A percentile compares a stretch with the other conserved stretches of the same genome.
These are phyloP conservation scores for Alligator mississippiensis DNA, from an alignment of 2,113 vertebrate genomes.

Conservation along the genomic window DNA sequence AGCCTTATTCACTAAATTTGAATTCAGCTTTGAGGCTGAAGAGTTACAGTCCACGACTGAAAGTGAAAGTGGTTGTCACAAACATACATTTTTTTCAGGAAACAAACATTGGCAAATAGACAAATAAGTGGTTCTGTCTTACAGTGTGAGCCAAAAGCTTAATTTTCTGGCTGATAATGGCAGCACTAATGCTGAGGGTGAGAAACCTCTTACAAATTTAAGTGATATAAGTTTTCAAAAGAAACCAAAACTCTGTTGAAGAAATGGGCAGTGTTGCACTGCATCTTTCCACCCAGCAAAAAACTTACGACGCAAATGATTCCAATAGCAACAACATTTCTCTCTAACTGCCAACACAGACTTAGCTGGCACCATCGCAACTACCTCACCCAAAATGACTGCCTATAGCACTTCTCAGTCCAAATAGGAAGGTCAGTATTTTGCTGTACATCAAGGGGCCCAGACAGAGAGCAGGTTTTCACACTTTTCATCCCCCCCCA, in stretches of 20 bases:
- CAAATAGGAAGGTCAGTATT: background rate
- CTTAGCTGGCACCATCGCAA: background rate
- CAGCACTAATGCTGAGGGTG: background rate
- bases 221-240: background rate
- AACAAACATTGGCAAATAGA: slow-evolving; percentile 27
- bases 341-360: background rate
- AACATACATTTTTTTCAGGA: background rate
- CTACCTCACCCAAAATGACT: background rate
- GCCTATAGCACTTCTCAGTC: background rate
- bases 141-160: slow-evolving; percentile 1
- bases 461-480: background rate
- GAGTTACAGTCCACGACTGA: background rate
- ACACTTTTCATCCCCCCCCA: slow-evolving; percentile 18
- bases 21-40: slow-evolving; percentile 43
- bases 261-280: too few species aligned
- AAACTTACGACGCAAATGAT: background rate
- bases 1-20: slow-evolving; percentile 42
- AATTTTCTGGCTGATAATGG: slow-evolving; percentile 27
- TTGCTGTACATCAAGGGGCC: background rate
- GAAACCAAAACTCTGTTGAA: background rate
- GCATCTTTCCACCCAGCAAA: too few species aligned
- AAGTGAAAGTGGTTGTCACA: slow-evolving; percentile 53
- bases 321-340: background rate
- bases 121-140: background rate
- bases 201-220: slow-evolving; percentile 9